Base-by-base conservation (phyloP, 2,797 vertebrate species). In the Gymnothorax reevesii region DNA sequence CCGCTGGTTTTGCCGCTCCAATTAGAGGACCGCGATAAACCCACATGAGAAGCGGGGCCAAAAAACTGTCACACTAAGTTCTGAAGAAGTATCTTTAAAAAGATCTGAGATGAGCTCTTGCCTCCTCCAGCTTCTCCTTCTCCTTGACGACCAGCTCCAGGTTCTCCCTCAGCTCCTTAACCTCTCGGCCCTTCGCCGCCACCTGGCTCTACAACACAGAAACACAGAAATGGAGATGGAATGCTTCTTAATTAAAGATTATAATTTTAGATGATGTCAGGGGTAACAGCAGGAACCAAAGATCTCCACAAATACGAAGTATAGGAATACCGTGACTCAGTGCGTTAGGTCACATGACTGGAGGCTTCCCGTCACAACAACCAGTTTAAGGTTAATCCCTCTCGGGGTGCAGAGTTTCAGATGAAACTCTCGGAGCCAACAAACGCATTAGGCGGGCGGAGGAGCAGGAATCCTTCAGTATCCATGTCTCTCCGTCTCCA, bases 121-220 rank as follows among this genome's bases (percentile, higher is more conserved):
- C 95, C 95, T 91, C 96, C 92, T 96, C 95, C 71, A 96, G 92
- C 91, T 95, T 95, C 90, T 98, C 97, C 96, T 99, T 98, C 89
- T 97, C 97, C 91, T 92, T 96, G 87, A 93, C 92, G 83, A 98
- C 91, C 5, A 93, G 93, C 52, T 96, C 96, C 83, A 99, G 90
- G 88, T 95, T 96, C 87, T 96, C 96, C 93, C 95, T 96, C 90
- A 99, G 92, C 25, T 97, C 96, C 91, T 96, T 97, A 94, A 99
- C 95, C 93, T 96, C 96, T 79, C 97, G 95, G 69, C 98, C 97
- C 88, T 98, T 99, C 94, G 98, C 97, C 4, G 96, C 96, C 89
- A 98, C 94, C 87, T 98, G 98, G 93, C 98, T 95, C 98, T 99
- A 88, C 59, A 91, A 2, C 82, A 89, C 85, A 82, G 83, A 88